Base-by-base conservation (phyloP, 2,113 vertebrate genomes). In the Forbesichthys papilliferus region DNA sequence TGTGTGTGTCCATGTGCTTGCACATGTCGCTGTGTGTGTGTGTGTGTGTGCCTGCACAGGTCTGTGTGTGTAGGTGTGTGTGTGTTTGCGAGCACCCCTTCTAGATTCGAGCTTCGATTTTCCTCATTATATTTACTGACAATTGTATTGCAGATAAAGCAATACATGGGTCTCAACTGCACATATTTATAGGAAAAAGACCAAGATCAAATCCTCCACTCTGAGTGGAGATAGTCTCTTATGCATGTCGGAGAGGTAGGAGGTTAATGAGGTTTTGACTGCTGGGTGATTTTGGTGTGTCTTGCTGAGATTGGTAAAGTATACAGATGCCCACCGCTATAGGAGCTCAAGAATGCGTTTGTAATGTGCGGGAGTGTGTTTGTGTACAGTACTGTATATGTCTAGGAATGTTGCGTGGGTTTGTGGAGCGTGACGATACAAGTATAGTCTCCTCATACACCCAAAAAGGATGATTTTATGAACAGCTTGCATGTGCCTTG, bases 221-320 rank as follows among this genome's bases (percentile, higher is more conserved):
- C 64, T 80, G 78, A 80, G 78, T 81, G 79, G 57, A 77, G 69
- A 72, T 74, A 64, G 74, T 74, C 70, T 62, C 73, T 79, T 73
- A 78, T 79, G 85, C 80, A 76, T 49, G 61, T 80, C 77, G 73
- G 61, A 76, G 71, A 83, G 61, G 83, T 71, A 60, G 78, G 77
- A 77, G 70, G 83, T 86, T 86, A 84, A 88, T 84, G 83, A 87
- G 75, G 78, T 84, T 90, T 83, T 72, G 80, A 80, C 68, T 77
- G 69, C 73, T 1, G 68, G 72, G 62, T 77, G 79, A 73, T 75
- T 83, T 36, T 42, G 56, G 18, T 48, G 5, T 34, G 46, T 73
- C 73, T 78, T 76, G 75, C 71, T 46, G 69, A 58, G 48, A 69
- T 75, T 56, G 71, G 77, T 70, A 77, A 66, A 64, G 12, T 52